Conservation (phyloP, 1,140 invertebrate genomes). For the Frieseomelitta varia region DNA sequence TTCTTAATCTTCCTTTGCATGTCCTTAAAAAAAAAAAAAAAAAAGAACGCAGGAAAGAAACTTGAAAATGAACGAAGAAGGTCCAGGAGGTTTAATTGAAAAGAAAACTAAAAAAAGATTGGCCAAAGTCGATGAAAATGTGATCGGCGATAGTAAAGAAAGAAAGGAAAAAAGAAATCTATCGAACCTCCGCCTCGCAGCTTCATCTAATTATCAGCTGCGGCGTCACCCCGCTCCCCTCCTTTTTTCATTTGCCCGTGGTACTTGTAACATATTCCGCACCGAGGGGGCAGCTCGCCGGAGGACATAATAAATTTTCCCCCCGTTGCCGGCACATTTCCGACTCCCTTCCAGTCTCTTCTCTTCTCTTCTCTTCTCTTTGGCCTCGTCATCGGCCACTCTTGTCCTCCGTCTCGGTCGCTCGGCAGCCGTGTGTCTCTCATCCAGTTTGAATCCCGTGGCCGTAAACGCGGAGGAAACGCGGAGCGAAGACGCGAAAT, state of each 20-base stretch:
- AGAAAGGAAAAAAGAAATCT: conserved; percentile 11
- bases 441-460: background rate
- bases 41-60: no score
- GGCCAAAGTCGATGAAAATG: no score
- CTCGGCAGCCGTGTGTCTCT: background rate
- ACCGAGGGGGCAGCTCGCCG: conserved; percentile 61
- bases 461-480: conserved; percentile 46
- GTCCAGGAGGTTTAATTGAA: no score
- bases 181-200: background rate
- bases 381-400: conserved; percentile 37
- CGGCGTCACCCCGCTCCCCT: background rate
- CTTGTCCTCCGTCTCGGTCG: conserved; percentile 40
- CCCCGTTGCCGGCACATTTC: background rate
- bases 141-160: background rate
- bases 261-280: conserved; percentile 58
- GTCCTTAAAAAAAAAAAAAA: no score
- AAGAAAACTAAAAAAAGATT: no score
- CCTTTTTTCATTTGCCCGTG: conserved; percentile 58
- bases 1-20: no score
- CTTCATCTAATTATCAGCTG: conserved; percentile 63
- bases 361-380: background rate
- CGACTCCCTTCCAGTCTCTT: background rate
- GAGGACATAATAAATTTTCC: conserved; percentile 65
- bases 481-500: conserved; percentile 18
- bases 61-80: no score